Evolutionary conservation across 2,113 vertebrate genomes (phyloP).

Genomic region (Aptenodytes forsteri): DNA sequence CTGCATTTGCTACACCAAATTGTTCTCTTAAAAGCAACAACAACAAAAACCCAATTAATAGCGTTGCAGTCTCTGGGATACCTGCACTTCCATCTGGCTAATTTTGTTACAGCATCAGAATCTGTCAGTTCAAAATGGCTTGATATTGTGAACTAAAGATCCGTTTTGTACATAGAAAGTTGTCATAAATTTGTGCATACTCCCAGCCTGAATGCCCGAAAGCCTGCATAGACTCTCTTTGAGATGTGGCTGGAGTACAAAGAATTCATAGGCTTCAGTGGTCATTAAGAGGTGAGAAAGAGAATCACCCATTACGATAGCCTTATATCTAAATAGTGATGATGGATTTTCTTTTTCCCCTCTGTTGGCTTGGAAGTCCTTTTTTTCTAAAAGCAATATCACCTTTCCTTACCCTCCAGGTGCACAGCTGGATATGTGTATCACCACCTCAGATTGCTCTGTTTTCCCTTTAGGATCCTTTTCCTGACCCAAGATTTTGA

Average conservation of each 20-base stretch:
- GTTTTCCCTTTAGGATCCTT: not conserved
- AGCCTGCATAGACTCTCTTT: not conserved
- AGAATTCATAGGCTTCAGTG: not conserved
- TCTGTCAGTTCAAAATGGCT: not conserved
- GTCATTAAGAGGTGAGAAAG: not conserved
- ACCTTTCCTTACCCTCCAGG: not conserved
- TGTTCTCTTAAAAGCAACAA: not conserved
- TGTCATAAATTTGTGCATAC: not conserved
- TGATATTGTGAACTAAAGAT: not conserved
- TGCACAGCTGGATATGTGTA: not conserved
- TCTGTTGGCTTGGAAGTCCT: not conserved
- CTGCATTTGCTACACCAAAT: not conserved
- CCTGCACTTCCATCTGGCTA: not conserved
- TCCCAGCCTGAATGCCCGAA: not conserved
- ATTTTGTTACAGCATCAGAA: not conserved
- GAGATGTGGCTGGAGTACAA: not conserved
- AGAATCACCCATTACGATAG: not conserved
- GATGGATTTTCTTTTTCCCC: not conserved
- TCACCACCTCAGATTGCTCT: not conserved
- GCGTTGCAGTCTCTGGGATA: not conserved
- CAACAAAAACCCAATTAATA: not conserved
- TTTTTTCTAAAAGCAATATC: not conserved
- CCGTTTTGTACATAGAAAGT: not conserved
- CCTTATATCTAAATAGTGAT: not conserved
- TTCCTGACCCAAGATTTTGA: not conserved